These are phyloP conservation scores for Crambe crambe DNA, from an alignment of 37 sponge, comb jelly and placozoan genomes.

Conservation along the genomic window DNA sequence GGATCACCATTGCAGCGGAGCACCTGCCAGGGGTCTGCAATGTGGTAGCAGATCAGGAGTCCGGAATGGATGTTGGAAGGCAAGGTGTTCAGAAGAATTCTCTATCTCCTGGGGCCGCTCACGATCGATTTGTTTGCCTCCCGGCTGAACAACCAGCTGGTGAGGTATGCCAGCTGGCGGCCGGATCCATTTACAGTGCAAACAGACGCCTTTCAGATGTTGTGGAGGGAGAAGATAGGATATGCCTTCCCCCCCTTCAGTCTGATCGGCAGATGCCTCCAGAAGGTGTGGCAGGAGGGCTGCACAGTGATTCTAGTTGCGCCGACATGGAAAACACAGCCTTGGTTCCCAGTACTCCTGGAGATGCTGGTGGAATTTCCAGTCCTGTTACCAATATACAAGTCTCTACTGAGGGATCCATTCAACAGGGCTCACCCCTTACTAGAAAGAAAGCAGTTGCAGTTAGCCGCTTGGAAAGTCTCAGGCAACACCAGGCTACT, in stretches of 20 bases:
- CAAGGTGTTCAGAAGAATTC: not conserved
- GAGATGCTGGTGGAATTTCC: constrained; percentile 14
- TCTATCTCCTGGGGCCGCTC: constrained; percentile 18
- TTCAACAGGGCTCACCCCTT: constrained; percentile 14
- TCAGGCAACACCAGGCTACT: constrained; percentile 14
- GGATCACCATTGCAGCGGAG: constrained; percentile 36
- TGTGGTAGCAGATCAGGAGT: constrained; percentile 26
- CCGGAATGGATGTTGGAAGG: constrained; percentile 43
- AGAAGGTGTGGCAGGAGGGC: constrained; percentile 21
- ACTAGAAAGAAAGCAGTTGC: not conserved
- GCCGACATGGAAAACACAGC: constrained; percentile 35
- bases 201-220: constrained; percentile 34
- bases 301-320: constrained; percentile 28
- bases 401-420: constrained; percentile 19
- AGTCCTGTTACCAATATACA: constrained; percentile 8
- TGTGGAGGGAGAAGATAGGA: constrained; percentile 15
- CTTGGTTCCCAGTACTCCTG: constrained; percentile 58
- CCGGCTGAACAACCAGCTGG: constrained; percentile 51
- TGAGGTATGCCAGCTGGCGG: constrained; percentile 39
- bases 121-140: constrained; percentile 51
- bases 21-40: constrained; percentile 48
- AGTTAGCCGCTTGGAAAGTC: constrained; percentile 62
- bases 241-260: constrained; percentile 69
- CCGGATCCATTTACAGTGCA: constrained; percentile 48
- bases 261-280: constrained; percentile 49